Conservation (phyloP, 2,113 vertebrate genomes). For the Pomatostomus ruficeps region DNA sequence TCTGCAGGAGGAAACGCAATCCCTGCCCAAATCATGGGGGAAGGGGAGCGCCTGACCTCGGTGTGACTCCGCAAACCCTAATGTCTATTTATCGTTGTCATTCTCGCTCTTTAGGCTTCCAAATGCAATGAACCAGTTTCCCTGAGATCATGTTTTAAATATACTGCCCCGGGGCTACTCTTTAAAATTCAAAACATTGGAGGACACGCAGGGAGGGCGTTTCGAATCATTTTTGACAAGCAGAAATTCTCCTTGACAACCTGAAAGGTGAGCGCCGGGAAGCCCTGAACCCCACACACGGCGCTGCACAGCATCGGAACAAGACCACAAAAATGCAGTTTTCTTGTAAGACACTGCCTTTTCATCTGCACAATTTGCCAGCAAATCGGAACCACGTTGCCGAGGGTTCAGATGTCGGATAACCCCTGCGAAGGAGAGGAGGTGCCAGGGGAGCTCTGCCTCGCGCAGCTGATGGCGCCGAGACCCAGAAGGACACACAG, state of each 20-base stretch:
- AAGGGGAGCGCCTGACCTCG: background rate
- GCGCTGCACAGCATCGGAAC: background rate
- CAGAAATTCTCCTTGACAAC: slow-evolving; percentile 44
- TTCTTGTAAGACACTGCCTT: background rate
- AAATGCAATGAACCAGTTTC: slow-evolving; percentile 27
- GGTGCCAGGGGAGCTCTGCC: background rate
- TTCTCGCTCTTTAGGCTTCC: slow-evolving; percentile 14
- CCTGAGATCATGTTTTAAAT: slow-evolving; percentile 58
- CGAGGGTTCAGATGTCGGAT: background rate
- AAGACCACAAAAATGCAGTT: slow-evolving; percentile 26
- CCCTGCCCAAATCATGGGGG: background rate
- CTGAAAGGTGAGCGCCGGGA: background rate
- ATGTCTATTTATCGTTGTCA: slow-evolving; percentile 39
- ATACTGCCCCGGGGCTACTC: slow-evolving; percentile 44
- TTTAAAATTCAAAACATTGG: slow-evolving; percentile 57
- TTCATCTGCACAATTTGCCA: background rate
- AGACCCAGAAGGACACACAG: background rate
- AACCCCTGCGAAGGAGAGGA: background rate
- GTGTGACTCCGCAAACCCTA: background rate
- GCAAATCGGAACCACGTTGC: background rate
- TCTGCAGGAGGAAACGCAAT: background rate
- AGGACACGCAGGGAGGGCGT: slow-evolving; percentile 29
- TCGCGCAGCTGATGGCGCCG: background rate
- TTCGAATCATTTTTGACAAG: slow-evolving; percentile 21
- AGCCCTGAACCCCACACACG: background rate